These are phyloP conservation scores for Acanthurus tractus DNA, from an alignment of 2,797 vertebrate species.

Conservation along the genomic window DNA sequence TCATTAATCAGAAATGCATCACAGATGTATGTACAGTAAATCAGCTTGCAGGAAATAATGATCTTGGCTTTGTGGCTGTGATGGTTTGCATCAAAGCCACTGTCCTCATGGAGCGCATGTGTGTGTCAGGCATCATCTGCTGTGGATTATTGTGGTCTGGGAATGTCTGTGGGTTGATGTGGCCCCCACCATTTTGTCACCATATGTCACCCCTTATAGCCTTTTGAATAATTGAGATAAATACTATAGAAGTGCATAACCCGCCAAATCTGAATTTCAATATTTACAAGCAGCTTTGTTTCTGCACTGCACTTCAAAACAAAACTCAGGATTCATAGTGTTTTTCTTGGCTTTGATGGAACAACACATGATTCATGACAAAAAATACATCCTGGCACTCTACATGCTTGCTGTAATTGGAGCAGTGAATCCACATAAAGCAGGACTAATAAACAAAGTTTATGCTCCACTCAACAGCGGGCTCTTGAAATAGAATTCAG, in stretches of 20 bases:
- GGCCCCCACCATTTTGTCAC: slow-evolving; percentile 65
- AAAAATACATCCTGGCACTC: neutral
- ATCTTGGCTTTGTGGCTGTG: slow-evolving; percentile 41
- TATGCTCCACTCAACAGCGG: slow-evolving; percentile 5
- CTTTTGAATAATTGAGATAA: slow-evolving; percentile 40
- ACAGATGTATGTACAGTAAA: slow-evolving; percentile 49
- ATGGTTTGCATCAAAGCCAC: slow-evolving; percentile 74
- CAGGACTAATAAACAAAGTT: slow-evolving; percentile 16
- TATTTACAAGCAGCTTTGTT: neutral
- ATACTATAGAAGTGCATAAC: slow-evolving; percentile 8
- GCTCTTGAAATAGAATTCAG: slow-evolving; percentile 26
- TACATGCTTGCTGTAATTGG: neutral
- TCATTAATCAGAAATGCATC: slow-evolving; percentile 33
- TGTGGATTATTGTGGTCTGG: slow-evolving; percentile 68
- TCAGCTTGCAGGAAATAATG: slow-evolving; percentile 59
- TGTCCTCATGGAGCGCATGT: slow-evolving; percentile 64
- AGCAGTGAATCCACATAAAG: slow-evolving; percentile 21
- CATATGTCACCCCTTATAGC: slow-evolving; percentile 58
- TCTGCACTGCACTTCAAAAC: slow-evolving; percentile 5
- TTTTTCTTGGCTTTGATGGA: too few relatives aligned
- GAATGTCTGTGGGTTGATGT: slow-evolving; percentile 71
- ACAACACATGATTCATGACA: too few relatives aligned
- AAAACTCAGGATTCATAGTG: neutral
- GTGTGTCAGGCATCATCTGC: slow-evolving; percentile 77
- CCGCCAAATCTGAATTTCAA: slow-evolving; percentile 8